phyloP scores from a whole-genome alignment of 2,888 invertebrate species.

The Drosophila pullipes region DNA sequence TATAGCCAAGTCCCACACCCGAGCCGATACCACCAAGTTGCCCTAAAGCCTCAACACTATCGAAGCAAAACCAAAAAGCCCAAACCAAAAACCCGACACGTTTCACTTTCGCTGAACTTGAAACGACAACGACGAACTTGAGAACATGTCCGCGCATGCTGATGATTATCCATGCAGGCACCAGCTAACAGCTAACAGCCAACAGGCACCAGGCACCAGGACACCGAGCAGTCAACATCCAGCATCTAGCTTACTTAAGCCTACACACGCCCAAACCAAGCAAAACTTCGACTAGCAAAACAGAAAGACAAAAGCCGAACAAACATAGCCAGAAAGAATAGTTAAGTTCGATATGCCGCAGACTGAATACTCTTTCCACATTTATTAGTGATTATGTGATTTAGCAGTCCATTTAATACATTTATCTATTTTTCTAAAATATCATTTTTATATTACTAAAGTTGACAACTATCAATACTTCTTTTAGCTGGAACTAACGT shows the following conservation, averaged over 20 bases:
- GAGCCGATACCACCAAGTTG: constrained; percentile 5
- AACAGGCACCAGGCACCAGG: constrained; percentile 8
- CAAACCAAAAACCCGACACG: constrained; percentile 49
- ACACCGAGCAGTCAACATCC: not conserved
- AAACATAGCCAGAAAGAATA: constrained; percentile 31
- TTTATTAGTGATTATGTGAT: not conserved
- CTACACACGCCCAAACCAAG: constrained; percentile 26
- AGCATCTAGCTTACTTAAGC: constrained; percentile 42
- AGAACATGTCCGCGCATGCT: constrained; percentile 76
- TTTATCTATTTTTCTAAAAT: not conserved
- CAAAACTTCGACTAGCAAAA: constrained; percentile 1
- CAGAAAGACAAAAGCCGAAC: constrained; percentile 57
- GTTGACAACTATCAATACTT: not conserved
- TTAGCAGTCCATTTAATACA: too few relatives aligned
- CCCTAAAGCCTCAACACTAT: constrained; percentile 34
- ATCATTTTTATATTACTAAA: not conserved
- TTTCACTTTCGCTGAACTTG: constrained; percentile 74
- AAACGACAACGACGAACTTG: constrained; percentile 53
- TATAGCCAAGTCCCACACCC: constrained; percentile 39
- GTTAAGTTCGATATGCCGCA: not conserved
- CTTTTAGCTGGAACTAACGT: not conserved
- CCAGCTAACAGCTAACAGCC: constrained; percentile 6
- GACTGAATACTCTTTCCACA: not conserved
- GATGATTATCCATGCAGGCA: constrained; percentile 67
- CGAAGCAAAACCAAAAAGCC: constrained; percentile 9